Conservation (phyloP, 2,113 vertebrate species). For the Python bivittatus region DNA sequence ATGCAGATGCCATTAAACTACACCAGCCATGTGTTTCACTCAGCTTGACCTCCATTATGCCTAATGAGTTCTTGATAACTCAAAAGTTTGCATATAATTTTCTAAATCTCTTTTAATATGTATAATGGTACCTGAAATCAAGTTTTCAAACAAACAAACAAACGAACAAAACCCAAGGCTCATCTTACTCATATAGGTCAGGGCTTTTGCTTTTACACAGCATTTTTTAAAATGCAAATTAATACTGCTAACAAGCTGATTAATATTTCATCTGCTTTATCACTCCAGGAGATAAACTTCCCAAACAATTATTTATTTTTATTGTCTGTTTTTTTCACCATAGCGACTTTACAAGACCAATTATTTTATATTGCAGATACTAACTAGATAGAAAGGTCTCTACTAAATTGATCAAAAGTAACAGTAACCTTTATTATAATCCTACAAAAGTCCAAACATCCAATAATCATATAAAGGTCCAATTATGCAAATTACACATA, state of each 20-base stretch:
- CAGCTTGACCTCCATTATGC: background rate
- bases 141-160: background rate
- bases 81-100: background rate
- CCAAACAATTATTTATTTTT: background rate
- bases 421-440: too few relatives aligned
- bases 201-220: background rate
- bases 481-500: accelerated
- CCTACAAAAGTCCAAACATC: background rate
- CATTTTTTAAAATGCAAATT: background rate
- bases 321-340: background rate
- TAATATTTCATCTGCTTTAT: background rate
- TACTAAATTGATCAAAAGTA: background rate
- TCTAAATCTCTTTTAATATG: background rate
- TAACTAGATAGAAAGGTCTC: background rate
- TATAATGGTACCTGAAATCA: background rate
- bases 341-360: background rate
- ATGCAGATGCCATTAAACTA: background rate
- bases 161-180: too few relatives aligned
- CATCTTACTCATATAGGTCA: background rate
- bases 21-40: background rate
- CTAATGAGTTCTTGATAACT: background rate
- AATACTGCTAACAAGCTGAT: background rate
- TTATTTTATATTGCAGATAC: constrained; percentile 3
- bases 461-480: background rate
- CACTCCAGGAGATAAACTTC: background rate